phyloP scores from a whole-genome alignment of 2,113 vertebrate species.

The Syngnathoides biaculeatus region DNA sequence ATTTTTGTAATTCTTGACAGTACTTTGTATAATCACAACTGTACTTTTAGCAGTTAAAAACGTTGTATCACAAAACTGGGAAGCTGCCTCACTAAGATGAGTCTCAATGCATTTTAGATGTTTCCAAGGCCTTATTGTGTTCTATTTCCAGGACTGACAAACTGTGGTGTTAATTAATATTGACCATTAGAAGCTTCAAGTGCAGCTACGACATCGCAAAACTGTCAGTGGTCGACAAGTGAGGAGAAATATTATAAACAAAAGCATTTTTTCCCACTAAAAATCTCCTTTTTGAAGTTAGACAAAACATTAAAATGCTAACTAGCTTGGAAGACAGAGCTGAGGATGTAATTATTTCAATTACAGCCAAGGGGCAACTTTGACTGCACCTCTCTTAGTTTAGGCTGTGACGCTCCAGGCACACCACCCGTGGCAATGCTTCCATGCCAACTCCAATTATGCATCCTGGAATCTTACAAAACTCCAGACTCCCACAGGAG shows the following conservation, averaged over 20 bases:
- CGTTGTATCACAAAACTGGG: slow-evolving; percentile 18
- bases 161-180: slow-evolving; percentile 45
- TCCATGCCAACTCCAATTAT: slow-evolving; percentile 72
- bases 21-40: not conserved
- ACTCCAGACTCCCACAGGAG: slow-evolving; percentile 49
- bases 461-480: slow-evolving; percentile 58
- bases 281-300: slow-evolving; percentile 24
- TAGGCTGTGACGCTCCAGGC: slow-evolving; percentile 51
- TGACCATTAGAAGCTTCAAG: slow-evolving; percentile 28
- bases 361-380: slow-evolving; percentile 28
- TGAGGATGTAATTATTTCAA: slow-evolving; percentile 34
- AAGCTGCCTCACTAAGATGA: slow-evolving; percentile 18
- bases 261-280: slow-evolving; percentile 8
- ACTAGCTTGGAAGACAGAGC: slow-evolving; percentile 11
- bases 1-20: not conserved
- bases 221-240: slow-evolving; percentile 14
- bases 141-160: slow-evolving; percentile 37
- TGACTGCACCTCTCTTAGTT: slow-evolving; percentile 37
- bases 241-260: not conserved
- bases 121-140: slow-evolving; percentile 16
- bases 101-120: slow-evolving; percentile 51
- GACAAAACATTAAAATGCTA: slow-evolving; percentile 19
- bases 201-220: not conserved
- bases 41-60: not conserved
- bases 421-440: slow-evolving; percentile 51